Percentiles rank a stretch among this genome's conserved stretches.
These are phyloP conservation scores for Phengaris alcon DNA, from an alignment of 2,888 invertebrate genomes.

Conservation along the genomic window DNA sequence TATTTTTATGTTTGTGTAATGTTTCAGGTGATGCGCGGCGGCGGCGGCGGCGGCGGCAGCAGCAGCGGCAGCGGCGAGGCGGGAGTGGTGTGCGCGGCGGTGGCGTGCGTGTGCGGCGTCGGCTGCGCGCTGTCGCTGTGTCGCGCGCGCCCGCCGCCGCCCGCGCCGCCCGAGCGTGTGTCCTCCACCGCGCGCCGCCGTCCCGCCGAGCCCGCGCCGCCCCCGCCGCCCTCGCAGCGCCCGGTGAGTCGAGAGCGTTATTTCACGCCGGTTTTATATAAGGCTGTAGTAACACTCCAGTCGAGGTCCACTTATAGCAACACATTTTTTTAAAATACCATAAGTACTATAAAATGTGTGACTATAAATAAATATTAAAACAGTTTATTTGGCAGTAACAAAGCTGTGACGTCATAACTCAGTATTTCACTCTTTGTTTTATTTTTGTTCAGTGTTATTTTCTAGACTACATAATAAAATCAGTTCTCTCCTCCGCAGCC, in stretches of 20 bases:
- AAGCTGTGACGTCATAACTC: no score
- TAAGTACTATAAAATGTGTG: no score
- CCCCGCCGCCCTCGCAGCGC: constrained; percentile 30
- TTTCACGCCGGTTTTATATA: neutral
- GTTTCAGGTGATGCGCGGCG: constrained; percentile 47
- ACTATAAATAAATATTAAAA: no score
- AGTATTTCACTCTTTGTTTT: no score
- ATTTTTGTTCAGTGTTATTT: no score
- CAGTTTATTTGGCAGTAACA: no score
- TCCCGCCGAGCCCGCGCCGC: constrained; percentile 51
- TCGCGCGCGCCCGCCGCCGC: constrained; percentile 63
- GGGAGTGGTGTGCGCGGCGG: constrained; percentile 81
- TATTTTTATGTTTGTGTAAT: no score
- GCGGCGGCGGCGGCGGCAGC: constrained; percentile 52
- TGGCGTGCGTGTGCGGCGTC: constrained; percentile 81
- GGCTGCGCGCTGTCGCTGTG: constrained; percentile 83
- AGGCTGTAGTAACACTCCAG: no score
- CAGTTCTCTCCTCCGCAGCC: neutral
- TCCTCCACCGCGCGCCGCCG: constrained; percentile 54
- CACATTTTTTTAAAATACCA: no score
- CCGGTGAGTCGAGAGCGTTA: constrained; percentile 28
- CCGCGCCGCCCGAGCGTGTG: constrained; percentile 60
- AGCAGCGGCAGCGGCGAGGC: constrained; percentile 79
- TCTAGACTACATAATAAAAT: no score
- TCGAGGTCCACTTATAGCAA: no score